Conservation (phyloP, 2,797 vertebrate genomes). For the Danio albolineatus region DNA sequence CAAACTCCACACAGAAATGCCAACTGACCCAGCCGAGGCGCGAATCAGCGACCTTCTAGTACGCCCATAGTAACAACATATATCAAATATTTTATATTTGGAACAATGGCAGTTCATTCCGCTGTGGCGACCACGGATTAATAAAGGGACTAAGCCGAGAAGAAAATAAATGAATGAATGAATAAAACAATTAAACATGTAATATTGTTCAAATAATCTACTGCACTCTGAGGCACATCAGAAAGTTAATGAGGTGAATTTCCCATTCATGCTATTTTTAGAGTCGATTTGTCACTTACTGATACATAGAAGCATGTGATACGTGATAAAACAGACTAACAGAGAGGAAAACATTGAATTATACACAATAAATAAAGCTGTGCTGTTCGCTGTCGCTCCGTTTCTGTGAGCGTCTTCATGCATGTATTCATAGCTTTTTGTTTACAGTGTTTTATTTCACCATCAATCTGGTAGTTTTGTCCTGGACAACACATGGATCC, state of each 20-base stretch:
- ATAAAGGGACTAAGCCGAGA: too few relatives aligned
- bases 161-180: too few relatives aligned
- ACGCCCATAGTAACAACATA: too few relatives aligned
- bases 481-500: conserved; percentile 1
- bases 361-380: conserved; percentile 5
- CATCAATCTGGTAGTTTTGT: not conserved
- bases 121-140: too few relatives aligned
- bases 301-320: not conserved
- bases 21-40: too few relatives aligned
- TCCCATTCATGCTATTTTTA: not conserved
- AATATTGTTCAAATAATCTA: too few relatives aligned
- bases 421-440: not conserved
- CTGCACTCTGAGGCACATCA: not conserved
- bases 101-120: too few relatives aligned
- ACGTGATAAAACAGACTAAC: not conserved
- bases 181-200: too few relatives aligned
- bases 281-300: conserved; percentile 1
- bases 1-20: too few relatives aligned
- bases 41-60: too few relatives aligned
- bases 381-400: not conserved
- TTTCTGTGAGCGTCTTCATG: not conserved
- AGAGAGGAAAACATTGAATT: not conserved
- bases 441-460: conserved; percentile 1
- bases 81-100: too few relatives aligned
- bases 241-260: not conserved